Percentiles rank a stretch among this genome's conserved stretches.
These are phyloP conservation scores for Lamprotornis superbus DNA, from an alignment of 2,113 vertebrate genomes.

Conservation along the genomic window DNA sequence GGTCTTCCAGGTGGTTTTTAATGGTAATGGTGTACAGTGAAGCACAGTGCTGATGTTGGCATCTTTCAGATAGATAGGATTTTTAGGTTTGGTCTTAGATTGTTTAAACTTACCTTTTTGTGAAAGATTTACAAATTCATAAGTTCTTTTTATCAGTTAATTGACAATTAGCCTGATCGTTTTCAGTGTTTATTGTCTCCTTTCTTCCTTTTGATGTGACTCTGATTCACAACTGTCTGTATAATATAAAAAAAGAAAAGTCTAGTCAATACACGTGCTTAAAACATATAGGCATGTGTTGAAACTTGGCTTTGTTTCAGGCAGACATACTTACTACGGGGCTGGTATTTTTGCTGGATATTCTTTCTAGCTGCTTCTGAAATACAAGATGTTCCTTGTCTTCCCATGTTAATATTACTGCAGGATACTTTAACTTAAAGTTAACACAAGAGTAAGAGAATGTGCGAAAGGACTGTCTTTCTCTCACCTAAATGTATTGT, in stretches of 20 bases:
- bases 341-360: not conserved
- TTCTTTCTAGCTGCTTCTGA: not conserved
- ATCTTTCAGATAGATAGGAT: not conserved
- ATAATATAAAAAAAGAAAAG: not conserved
- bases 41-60: not conserved
- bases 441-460: not conserved
- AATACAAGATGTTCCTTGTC: not conserved
- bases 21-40: not conserved
- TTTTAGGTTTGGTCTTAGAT: not conserved
- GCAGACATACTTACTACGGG: accelerated
- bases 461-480: not conserved
- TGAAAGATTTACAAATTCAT: not conserved
- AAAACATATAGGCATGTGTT: not conserved
- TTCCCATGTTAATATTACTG: not conserved
- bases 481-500: not conserved
- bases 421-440: not conserved
- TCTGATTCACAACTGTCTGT: not conserved
- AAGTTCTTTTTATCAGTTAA: not conserved
- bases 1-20: not conserved
- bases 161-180: not conserved
- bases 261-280: not conserved
- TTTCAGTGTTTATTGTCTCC: not conserved
- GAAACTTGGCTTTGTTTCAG: not conserved
- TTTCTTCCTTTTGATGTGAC: not conserved
- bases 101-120: not conserved